Evolutionary conservation across 2,888 invertebrate genomes (phyloP).

Genomic region (Hartigia nigra): DNA sequence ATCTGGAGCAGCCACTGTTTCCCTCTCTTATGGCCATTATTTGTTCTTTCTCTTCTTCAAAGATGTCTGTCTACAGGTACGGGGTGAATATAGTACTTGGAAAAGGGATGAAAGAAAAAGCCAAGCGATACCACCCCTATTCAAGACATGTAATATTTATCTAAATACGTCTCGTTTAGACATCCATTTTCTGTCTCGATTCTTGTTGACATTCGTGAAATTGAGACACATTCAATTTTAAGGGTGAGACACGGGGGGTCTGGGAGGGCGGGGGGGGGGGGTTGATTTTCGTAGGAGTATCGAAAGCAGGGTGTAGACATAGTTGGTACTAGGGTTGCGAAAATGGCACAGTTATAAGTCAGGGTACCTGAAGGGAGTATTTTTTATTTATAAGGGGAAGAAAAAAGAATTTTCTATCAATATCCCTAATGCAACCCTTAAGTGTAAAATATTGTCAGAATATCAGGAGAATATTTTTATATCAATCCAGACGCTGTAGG

Average conservation of each 20-base stretch:
- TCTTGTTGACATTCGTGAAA: slow-evolving; percentile 55
- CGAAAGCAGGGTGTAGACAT: background rate
- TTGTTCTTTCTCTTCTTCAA: background rate
- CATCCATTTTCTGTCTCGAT: slow-evolving; percentile 41
- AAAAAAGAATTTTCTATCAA: background rate
- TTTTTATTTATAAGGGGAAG: background rate
- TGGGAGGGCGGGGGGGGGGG: background rate
- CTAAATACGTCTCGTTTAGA: slow-evolving; percentile 41
- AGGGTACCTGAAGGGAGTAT: slow-evolving; percentile 1
- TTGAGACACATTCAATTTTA: slow-evolving; percentile 47
- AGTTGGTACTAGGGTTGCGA: slow-evolving; percentile 7
- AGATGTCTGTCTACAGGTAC: background rate
- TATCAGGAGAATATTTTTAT: background rate
- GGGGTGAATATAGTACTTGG: background rate
- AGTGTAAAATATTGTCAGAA: background rate
- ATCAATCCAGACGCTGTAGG: background rate
- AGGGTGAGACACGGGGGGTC: slow-evolving; percentile 9
- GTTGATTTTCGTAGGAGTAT: background rate
- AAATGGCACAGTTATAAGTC: slow-evolving; percentile 24
- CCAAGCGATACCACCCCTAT: background rate
- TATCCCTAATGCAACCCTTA: background rate
- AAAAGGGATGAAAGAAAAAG: background rate
- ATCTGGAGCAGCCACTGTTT: background rate
- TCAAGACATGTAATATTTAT: slow-evolving; percentile 35
- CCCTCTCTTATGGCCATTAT: background rate